Conservation (phyloP, 2,113 vertebrate genomes). For the Hippocampus zosterae region DNA sequence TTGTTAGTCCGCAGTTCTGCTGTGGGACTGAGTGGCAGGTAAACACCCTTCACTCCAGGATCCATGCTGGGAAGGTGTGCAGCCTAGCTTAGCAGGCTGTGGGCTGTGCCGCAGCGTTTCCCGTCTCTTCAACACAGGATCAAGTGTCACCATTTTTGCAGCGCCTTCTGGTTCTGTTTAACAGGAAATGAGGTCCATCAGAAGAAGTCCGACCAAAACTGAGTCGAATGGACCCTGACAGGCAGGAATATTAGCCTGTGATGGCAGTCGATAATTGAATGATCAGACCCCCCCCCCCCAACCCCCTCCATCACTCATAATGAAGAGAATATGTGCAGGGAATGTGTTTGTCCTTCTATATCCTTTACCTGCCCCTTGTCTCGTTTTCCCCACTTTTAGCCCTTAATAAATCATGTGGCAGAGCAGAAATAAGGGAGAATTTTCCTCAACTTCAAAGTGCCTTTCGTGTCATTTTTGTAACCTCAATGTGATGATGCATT, state of each 20-base stretch:
- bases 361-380: constrained; percentile 51
- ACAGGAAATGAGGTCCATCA: constrained; percentile 78
- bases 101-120: constrained; percentile 50
- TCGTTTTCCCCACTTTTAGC: constrained; percentile 25
- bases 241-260: constrained; percentile 81
- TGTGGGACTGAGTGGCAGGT: constrained; percentile 1
- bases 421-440: constrained; percentile 62
- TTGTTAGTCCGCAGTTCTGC: not conserved
- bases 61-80: constrained; percentile 51
- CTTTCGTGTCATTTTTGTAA: constrained; percentile 70
- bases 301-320: constrained; percentile 53
- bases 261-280: constrained; percentile 82
- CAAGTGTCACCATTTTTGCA: constrained; percentile 80
- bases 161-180: constrained; percentile 80
- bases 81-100: constrained; percentile 50
- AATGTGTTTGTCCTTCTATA: constrained; percentile 76
- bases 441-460: constrained; percentile 73
- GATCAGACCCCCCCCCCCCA: constrained; percentile 60
- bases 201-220: constrained; percentile 75
- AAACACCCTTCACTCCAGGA: constrained; percentile 14
- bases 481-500: constrained; percentile 69
- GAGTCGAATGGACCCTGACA: constrained; percentile 80
- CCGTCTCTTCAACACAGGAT: constrained; percentile 68
- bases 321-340: constrained; percentile 82
- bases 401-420: constrained; percentile 72